A percentile compares a stretch with the other conserved stretches of the same genome.
Evolutionary conservation across 2,888 invertebrate species (phyloP).

Genomic region (Candidula unifasciata): DNA sequence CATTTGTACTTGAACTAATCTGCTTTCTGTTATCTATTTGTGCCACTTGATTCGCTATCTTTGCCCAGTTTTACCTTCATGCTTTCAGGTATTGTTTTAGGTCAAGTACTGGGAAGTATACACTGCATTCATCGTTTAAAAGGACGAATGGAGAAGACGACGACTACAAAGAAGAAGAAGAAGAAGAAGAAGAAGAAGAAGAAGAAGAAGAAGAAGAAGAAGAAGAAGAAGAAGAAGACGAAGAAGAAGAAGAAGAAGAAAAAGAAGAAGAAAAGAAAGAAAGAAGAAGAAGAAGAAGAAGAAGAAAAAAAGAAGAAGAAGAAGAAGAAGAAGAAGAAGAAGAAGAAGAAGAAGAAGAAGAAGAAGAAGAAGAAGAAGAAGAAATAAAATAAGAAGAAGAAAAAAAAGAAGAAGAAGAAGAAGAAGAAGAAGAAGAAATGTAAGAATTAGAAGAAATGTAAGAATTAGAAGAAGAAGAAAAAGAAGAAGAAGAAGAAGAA

Average conservation of each 20-base stretch:
- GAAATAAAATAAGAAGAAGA: not conserved
- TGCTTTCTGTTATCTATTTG: too few relatives aligned
- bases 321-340: not conserved
- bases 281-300: not conserved
- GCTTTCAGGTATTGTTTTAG: not conserved
- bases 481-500: not conserved
- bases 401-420: not conserved
- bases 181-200: not conserved
- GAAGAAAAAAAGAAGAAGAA: too few relatives aligned
- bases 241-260: too few relatives aligned
- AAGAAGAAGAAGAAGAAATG: slow-evolving; percentile 4
- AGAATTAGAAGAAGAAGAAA: too few relatives aligned
- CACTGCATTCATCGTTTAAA: too few relatives aligned
- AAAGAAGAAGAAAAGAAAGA: not conserved
- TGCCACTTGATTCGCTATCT: too few relatives aligned
- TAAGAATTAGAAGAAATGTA: too few relatives aligned
- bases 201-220: not conserved
- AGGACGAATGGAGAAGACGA: not conserved
- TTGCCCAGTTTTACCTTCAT: not conserved
- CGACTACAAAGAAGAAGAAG: not conserved
- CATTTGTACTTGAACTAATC: too few relatives aligned
- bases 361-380: slow-evolving; percentile 1
- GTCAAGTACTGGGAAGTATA: not conserved
- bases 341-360: not conserved
- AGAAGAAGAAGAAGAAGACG: too few relatives aligned